Base-by-base conservation (phyloP, 2,888 invertebrate species). In the Merodon equestris region DNA sequence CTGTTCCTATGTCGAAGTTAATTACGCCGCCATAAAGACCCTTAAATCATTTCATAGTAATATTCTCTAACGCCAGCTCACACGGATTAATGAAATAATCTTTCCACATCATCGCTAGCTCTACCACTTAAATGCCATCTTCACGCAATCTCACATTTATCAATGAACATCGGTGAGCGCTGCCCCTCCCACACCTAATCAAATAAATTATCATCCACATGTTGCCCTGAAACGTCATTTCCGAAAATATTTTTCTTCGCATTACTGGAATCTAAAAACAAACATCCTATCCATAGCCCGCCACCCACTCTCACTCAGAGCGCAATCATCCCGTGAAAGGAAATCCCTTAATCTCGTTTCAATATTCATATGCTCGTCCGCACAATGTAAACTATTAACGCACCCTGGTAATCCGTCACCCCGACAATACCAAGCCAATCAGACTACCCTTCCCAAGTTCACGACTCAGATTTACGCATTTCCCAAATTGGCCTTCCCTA, bases 351-450 rank as follows among this genome's bases (percentile, higher is more conserved):
- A 79, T 79, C 60, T 74, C 70, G 64, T 70, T 58, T 68, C 64
- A 64, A 79, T 79, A 79, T 79, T 79, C 79, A 79, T 79, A 74
- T 51, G 70, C 64, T 79, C 73, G 64, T 70, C 64, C 64, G 73
- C 66, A 79, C 73, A 79, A 68, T 79, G 50, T 42, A 64, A 68
- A 68, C 72, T 58, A 72, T 72, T 68, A 72, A 63, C 67, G 67
- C 72, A 63, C 77, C 38, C 51, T 54, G 42, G 50, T 70, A 73
- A 73, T 79, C 67, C 60, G 38, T 71, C 71, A 67, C 68, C 60
- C 76, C 60, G 9, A n/a, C 61, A 54, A 61, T 60, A 70, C 50
- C 27, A 58, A 53, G 9, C 38, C 17, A 36, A 51, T 40, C 10
- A 40, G 3, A n/a, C 40, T 15, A 61, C 53, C 34, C 45, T 48